These are phyloP conservation scores for Psammodynastes pulverulentus DNA, from an alignment of 2,113 vertebrate genomes.

Conservation along the genomic window DNA sequence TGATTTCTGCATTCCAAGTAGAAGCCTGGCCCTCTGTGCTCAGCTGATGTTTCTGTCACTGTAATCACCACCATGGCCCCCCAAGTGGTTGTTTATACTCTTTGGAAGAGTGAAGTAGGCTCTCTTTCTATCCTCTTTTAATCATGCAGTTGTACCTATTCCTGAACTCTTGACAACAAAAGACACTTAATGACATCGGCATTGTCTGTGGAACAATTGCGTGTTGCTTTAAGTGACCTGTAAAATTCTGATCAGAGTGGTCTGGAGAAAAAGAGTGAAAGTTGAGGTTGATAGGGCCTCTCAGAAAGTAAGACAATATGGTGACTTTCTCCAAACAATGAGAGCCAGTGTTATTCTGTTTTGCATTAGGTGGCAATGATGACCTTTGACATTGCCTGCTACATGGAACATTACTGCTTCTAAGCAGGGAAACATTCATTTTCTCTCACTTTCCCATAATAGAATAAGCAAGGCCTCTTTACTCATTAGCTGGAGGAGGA, in stretches of 20 bases:
- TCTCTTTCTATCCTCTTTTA: slow-evolving; percentile 46
- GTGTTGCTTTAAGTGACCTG: slow-evolving; percentile 49
- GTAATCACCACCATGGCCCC: neutral
- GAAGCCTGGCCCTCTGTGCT: neutral
- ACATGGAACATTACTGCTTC: neutral
- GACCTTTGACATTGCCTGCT: slow-evolving; percentile 22
- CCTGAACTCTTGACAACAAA: slow-evolving; percentile 52
- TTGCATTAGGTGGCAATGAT: slow-evolving; percentile 18
- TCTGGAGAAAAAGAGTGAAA: slow-evolving; percentile 48
- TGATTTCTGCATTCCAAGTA: neutral
- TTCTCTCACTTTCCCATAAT: neutral
- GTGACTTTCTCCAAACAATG: slow-evolving; percentile 18
- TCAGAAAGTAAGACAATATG: slow-evolving; percentile 23
- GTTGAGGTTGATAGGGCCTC: slow-evolving; percentile 41
- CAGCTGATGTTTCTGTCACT: neutral
- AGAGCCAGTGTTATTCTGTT: slow-evolving; percentile 4
- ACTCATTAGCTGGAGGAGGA: neutral
- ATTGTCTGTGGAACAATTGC: slow-evolving; percentile 42
- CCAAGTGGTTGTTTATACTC: slow-evolving; percentile 34
- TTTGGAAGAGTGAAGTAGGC: slow-evolving; percentile 22
- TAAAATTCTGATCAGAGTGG: slow-evolving; percentile 57
- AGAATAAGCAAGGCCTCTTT: neutral
- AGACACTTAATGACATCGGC: slow-evolving; percentile 46
- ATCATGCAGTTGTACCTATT: slow-evolving; percentile 38
- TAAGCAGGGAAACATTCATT: neutral